Conservation (phyloP, 2,113 vertebrate species). For the Nibea albiflora region DNA sequence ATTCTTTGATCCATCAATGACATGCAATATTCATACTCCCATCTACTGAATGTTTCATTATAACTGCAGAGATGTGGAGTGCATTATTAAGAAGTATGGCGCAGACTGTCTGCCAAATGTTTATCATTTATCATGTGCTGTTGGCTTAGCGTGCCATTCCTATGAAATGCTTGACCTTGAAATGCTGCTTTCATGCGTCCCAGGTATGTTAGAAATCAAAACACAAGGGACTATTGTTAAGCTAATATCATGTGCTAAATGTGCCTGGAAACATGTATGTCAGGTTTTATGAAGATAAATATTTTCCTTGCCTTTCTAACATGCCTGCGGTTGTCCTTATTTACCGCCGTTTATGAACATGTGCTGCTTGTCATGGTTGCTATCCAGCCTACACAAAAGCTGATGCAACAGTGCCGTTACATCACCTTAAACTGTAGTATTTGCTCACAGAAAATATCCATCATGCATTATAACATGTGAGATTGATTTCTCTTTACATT, state of each 20-base stretch:
- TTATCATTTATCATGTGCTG: constrained; percentile 62
- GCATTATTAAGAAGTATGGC: constrained; percentile 64
- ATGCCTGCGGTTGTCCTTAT: constrained; percentile 44
- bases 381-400: constrained; percentile 42
- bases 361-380: constrained; percentile 35
- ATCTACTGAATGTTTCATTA: constrained; percentile 75
- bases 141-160: constrained; percentile 19
- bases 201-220: constrained; percentile 47
- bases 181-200: constrained; percentile 27
- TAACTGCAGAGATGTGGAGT: constrained; percentile 51
- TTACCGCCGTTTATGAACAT: constrained; percentile 33
- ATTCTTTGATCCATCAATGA: constrained; percentile 73
- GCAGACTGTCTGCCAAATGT: constrained; percentile 47
- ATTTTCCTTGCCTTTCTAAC: constrained; percentile 27
- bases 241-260: constrained; percentile 38
- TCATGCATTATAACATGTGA: constrained; percentile 29
- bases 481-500: constrained; percentile 53
- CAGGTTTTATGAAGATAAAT: constrained; percentile 54
- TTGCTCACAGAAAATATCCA: constrained; percentile 36
- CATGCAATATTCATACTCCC: constrained; percentile 72
- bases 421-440: constrained; percentile 37
- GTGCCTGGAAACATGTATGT: constrained; percentile 11
- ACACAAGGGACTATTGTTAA: constrained; percentile 34
- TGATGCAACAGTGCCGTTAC: constrained; percentile 38
- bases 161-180: constrained; percentile 59